These are phyloP conservation scores for Aythya baeri DNA, from an alignment of 2,113 vertebrate species.

Conservation along the genomic window DNA sequence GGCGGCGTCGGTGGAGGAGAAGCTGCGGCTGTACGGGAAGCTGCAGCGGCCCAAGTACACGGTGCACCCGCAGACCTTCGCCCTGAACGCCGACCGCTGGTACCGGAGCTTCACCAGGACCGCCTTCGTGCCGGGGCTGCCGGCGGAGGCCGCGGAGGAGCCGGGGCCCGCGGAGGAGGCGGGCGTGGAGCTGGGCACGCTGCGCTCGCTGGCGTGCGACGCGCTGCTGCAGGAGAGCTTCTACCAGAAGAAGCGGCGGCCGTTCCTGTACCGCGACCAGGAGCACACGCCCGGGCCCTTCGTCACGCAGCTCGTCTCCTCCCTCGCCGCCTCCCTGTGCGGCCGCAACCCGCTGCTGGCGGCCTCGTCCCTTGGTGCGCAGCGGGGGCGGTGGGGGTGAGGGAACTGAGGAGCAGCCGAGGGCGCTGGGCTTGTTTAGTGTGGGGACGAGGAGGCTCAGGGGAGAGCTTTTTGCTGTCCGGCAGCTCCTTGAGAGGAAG, in stretches of 20 bases:
- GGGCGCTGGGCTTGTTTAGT: no score
- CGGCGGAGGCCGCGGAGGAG: no score
- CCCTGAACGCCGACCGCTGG: conserved; percentile 88
- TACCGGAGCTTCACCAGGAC: conserved; percentile 93
- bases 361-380: conserved; percentile 81
- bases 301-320: conserved; percentile 79
- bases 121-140: conserved; percentile 80
- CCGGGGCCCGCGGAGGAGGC: background rate
- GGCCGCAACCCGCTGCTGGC: conserved; percentile 77
- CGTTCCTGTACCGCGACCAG: conserved; percentile 46
- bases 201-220: conserved; percentile 76
- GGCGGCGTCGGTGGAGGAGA: conserved; percentile 76
- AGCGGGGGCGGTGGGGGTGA: background rate
- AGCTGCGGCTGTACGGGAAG: conserved; percentile 81
- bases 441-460: no score
- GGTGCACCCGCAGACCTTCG: conserved; percentile 87
- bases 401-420: no score
- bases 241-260: conserved; percentile 68
- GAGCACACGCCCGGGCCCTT: conserved; percentile 73
- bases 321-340: conserved; percentile 70
- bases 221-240: conserved; percentile 85
- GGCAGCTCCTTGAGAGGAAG: no score
- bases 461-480: no score
- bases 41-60: conserved; percentile 87
- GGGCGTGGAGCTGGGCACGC: background rate